phyloP scores from a whole-genome alignment of 2,888 invertebrate species.

The Rhingia rostrata region DNA sequence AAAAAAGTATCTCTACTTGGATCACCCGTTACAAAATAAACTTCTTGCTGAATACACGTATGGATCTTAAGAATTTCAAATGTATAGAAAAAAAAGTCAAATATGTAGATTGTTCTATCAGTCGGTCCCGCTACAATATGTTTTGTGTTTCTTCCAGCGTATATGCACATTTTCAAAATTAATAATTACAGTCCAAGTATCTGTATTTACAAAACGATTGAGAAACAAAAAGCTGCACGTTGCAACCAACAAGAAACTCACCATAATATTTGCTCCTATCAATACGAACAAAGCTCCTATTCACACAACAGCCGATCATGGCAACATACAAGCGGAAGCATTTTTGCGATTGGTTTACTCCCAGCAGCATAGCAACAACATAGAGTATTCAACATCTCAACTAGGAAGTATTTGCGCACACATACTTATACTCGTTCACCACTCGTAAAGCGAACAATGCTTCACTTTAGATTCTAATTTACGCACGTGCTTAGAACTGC shows the following conservation, averaged over 20 bases:
- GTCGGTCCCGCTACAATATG: no score
- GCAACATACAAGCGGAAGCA: conserved; percentile 36
- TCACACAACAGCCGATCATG: conserved; percentile 19
- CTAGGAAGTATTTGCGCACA: conserved; percentile 33
- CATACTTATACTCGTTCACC: neutral
- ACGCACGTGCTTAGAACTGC: conserved; percentile 48
- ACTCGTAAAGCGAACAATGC: conserved; percentile 27
- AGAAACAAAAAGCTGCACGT: no score
- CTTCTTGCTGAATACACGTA: no score
- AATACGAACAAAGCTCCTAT: conserved; percentile 41
- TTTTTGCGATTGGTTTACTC: neutral
- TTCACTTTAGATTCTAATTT: conserved; percentile 25
- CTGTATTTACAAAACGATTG: no score
- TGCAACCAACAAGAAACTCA: neutral
- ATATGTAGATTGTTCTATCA: no score
- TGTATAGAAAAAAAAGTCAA: no score
- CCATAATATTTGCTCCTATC: neutral
- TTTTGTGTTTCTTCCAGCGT: no score
- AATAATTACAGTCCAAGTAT: neutral
- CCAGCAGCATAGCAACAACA: neutral
- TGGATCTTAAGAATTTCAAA: no score
- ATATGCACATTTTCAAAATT: no score
- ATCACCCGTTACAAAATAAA: no score
- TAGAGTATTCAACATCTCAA: conserved; percentile 22
- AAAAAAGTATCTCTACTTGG: no score